These are phyloP conservation scores for Neolamprologus ventralis DNA, from an alignment of 2,113 vertebrate genomes.

Conservation along the genomic window DNA sequence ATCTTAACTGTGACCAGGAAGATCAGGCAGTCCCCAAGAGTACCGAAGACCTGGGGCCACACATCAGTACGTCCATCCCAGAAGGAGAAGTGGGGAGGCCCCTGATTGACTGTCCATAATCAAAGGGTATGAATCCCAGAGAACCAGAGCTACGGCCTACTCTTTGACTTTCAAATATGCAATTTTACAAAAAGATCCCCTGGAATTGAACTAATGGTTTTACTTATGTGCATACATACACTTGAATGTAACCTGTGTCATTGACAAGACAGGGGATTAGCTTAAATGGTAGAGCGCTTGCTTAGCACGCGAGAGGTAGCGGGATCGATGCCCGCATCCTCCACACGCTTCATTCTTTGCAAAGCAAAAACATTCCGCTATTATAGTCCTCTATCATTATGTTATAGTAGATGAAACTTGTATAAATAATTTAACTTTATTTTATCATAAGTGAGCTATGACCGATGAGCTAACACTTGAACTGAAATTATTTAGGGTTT, in stretches of 20 bases:
- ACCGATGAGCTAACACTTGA: background rate
- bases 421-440: background rate
- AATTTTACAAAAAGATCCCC: accelerated
- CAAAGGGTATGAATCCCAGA: background rate
- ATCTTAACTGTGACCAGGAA: background rate
- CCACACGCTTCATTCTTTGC: background rate
- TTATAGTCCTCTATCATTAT: background rate
- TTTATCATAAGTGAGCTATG: background rate
- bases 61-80: background rate
- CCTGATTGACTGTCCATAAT: background rate
- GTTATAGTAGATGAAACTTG: background rate
- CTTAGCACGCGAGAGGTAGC: conserved; percentile 72
- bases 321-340: conserved; percentile 53
- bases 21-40: accelerated
- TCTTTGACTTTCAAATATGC: background rate
- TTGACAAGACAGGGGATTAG: background rate
- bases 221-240: background rate
- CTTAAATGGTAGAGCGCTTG: background rate
- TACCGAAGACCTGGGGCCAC: accelerated
- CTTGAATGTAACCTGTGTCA: background rate
- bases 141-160: accelerated
- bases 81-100: background rate
- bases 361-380: background rate
- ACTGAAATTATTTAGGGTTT: background rate
- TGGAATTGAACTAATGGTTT: background rate